phyloP scores from a whole-genome alignment of 2,888 invertebrate species.

The Hyppa rectilinea region DNA sequence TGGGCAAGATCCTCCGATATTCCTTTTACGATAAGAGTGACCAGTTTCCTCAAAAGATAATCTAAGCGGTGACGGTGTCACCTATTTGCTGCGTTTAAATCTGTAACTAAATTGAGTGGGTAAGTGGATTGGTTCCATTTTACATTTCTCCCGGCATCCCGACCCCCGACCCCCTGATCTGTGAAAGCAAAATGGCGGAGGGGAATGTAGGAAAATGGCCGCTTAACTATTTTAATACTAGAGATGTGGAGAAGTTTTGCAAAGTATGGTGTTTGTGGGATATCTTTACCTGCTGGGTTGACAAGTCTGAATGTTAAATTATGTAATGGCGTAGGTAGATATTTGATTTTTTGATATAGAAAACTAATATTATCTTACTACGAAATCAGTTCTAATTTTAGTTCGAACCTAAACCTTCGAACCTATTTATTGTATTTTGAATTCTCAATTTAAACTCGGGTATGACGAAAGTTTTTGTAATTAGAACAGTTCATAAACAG shows the following conservation, averaged over 20 bases:
- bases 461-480: too few species aligned
- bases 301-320: constrained; percentile 15
- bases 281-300: constrained; percentile 4
- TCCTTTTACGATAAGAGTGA: constrained; percentile 10
- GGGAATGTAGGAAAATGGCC: constrained; percentile 37
- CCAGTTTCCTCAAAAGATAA: constrained; percentile 29
- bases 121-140: constrained; percentile 59
- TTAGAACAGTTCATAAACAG: too few species aligned
- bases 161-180: constrained; percentile 46
- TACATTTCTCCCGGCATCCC: constrained; percentile 45
- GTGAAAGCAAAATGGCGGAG: constrained; percentile 51
- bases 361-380: too few species aligned
- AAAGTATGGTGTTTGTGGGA: constrained; percentile 12
- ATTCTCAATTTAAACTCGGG: too few species aligned
- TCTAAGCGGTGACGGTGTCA: constrained; percentile 25
- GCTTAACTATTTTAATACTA: constrained; percentile 41
- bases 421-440: too few species aligned
- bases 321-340: background rate
- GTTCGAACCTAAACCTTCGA: too few species aligned
- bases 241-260: constrained; percentile 21
- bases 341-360: background rate
- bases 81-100: constrained; percentile 50
- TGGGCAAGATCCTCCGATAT: too few species aligned
- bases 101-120: constrained; percentile 54
- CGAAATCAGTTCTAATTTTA: too few species aligned